Evolutionary conservation across 2,113 vertebrate genomes (phyloP).

Genomic region (Chroicocephalus ridibundus): DNA sequence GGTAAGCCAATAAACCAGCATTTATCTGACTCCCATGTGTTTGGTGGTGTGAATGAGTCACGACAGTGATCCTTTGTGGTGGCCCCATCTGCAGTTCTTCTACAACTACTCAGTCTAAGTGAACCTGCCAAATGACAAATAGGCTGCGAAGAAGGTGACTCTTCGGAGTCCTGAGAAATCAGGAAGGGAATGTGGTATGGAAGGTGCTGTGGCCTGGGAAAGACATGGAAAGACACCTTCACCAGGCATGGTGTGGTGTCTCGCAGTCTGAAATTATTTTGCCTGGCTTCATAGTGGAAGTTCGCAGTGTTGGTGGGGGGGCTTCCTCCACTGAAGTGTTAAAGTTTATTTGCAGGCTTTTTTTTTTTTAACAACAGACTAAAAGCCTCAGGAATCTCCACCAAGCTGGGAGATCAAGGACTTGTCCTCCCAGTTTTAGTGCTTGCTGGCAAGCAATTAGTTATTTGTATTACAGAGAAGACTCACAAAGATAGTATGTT

Average conservation of each 20-base stretch:
- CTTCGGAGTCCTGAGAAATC: neutral
- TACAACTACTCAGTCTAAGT: neutral
- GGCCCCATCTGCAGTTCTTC: neutral
- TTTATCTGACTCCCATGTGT: neutral
- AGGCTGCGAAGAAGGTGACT: neutral
- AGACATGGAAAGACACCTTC: neutral
- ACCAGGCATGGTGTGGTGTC: neutral
- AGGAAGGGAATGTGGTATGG: neutral
- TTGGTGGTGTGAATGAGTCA: neutral
- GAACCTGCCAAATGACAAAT: neutral
- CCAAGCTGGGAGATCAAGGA: conserved; percentile 46
- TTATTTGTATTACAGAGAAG: conserved; percentile 32
- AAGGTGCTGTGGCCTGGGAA: neutral
- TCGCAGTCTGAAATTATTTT: neutral
- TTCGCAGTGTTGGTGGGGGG: rapidly evolving
- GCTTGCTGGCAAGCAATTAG: conserved; percentile 30
- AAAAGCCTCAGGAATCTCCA: conserved; percentile 13
- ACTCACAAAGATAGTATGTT: neutral
- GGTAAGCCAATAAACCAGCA: neutral
- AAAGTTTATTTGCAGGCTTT: neutral
- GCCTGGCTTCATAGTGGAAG: neutral
- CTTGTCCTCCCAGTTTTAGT: conserved; percentile 1
- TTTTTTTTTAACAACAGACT: neutral
- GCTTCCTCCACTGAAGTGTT: neutral
- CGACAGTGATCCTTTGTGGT: neutral